Evolutionary conservation across 2,888 invertebrate genomes (phyloP).

Genomic region (Piscicola geometra): DNA sequence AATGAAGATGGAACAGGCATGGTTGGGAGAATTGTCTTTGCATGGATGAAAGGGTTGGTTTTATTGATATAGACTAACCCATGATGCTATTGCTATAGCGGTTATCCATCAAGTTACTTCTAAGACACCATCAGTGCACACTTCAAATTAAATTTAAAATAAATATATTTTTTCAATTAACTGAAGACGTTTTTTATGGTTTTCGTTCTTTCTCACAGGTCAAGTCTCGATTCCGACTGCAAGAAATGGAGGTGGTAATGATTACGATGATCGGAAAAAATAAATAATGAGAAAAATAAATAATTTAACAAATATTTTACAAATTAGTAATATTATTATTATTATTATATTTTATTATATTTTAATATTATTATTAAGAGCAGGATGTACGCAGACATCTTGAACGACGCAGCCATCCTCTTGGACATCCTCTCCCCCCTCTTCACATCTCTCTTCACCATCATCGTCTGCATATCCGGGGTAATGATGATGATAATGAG

Average conservation of each 20-base stretch:
- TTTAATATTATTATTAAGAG: too few species aligned
- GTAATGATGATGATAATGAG: constrained; percentile 48
- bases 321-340: too few species aligned
- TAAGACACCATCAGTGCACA: too few species aligned
- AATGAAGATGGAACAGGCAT: constrained; percentile 74
- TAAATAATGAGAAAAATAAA: neutral
- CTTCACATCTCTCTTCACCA: constrained; percentile 57
- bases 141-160: too few species aligned
- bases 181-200: neutral
- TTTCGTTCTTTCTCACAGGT: constrained; percentile 49
- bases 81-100: neutral
- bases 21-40: constrained; percentile 79
- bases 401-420: constrained; percentile 85
- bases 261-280: neutral
- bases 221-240: constrained; percentile 78
- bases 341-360: too few species aligned
- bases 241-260: constrained; percentile 76
- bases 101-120: too few species aligned
- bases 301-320: constrained; percentile 37
- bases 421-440: constrained; percentile 77
- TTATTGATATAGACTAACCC: neutral
- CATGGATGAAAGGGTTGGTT: constrained; percentile 76
- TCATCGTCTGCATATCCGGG: constrained; percentile 57
- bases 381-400: constrained; percentile 77
- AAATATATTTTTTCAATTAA: neutral